Evolutionary conservation across 2,888 invertebrate species (phyloP).

Genomic region (Labia minor): DNA sequence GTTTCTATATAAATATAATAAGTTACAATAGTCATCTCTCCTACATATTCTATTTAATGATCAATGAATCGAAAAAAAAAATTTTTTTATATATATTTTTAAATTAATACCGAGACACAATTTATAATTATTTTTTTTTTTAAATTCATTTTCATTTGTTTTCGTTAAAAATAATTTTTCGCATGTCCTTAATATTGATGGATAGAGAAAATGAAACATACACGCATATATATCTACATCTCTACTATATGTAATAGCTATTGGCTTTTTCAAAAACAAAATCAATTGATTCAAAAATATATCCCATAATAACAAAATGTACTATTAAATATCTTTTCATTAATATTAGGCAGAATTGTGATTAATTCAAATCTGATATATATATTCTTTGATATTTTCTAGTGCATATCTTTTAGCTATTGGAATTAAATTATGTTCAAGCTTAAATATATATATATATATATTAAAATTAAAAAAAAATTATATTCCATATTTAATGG

Average conservation of each 20-base stretch:
- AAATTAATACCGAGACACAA: too few relatives aligned
- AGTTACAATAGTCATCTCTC: neutral
- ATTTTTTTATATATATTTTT: too few relatives aligned
- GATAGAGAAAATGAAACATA: neutral
- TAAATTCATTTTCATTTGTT: too few relatives aligned
- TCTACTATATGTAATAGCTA: constrained; percentile 1
- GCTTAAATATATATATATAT: neutral
- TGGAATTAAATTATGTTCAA: neutral
- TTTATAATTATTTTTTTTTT: too few relatives aligned
- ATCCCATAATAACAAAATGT: neutral
- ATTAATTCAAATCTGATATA: neutral
- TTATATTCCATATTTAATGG: neutral
- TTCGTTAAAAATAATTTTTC: too few relatives aligned
- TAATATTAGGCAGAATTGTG: neutral
- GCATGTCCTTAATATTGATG: neutral
- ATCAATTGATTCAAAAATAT: neutral
- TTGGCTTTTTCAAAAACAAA: neutral
- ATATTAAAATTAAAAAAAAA: neutral
- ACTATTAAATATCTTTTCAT: neutral
- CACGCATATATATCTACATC: too few relatives aligned
- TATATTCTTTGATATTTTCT: neutral
- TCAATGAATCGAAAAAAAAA: too few relatives aligned
- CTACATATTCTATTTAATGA: neutral
- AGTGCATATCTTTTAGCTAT: neutral
- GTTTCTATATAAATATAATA: too few relatives aligned